Evolutionary conservation across 2,888 invertebrate genomes (phyloP).

Genomic region (Oligia latruncula): DNA sequence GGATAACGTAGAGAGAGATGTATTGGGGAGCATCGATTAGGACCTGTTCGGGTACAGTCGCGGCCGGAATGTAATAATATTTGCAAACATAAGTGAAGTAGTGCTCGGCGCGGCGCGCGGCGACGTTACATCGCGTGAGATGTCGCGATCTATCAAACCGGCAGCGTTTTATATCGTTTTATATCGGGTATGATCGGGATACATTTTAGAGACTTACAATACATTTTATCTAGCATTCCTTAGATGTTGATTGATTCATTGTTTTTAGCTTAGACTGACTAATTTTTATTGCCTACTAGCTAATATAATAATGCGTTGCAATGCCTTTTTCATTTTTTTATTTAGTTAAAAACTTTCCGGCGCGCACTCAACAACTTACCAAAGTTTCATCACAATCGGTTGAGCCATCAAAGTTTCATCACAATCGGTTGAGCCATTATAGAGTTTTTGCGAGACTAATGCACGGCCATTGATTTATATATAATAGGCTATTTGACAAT

Average conservation of each 20-base stretch:
- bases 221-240: not conserved
- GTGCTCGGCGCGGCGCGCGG: not conserved
- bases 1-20: constrained; percentile 48
- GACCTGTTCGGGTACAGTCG: constrained; percentile 30
- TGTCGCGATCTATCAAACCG: constrained; percentile 14
- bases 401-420: not conserved
- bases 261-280: not conserved
- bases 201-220: not conserved
- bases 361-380: not conserved
- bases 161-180: constrained; percentile 17
- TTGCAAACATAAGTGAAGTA: constrained; percentile 33
- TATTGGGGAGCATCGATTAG: constrained; percentile 15
- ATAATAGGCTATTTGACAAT: no score
- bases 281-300: not conserved
- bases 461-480: not conserved
- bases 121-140: constrained; percentile 23
- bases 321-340: not conserved
- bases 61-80: constrained; percentile 24
- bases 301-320: not conserved
- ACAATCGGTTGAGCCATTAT: no score
- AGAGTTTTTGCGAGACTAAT: not conserved
- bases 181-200: constrained; percentile 18
- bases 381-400: not conserved
- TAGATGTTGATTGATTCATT: constrained; percentile 18
- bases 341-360: not conserved